These are phyloP conservation scores for Parascotia fuliginaria DNA, from an alignment of 2,888 invertebrate genomes.

Conservation along the genomic window DNA sequence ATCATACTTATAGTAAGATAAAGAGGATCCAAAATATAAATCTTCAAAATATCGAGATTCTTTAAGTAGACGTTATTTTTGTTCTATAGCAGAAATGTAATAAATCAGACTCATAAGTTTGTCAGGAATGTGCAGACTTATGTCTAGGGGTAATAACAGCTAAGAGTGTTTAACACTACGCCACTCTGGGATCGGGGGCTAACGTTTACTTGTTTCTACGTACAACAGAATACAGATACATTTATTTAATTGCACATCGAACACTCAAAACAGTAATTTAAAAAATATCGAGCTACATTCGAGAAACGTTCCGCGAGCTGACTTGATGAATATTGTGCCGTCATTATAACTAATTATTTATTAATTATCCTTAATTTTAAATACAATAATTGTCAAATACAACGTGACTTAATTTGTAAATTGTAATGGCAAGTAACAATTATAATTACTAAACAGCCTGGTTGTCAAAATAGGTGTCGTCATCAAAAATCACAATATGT, in stretches of 20 bases:
- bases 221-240: constrained; percentile 66
- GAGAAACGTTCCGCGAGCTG: constrained; percentile 78
- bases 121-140: constrained; percentile 83
- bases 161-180: constrained; percentile 68
- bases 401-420: constrained; percentile 50
- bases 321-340: constrained; percentile 85
- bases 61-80: constrained; percentile 72
- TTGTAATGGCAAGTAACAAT: constrained; percentile 58
- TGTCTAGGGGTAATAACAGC: constrained; percentile 66
- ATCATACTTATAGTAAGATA: constrained; percentile 78
- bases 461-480: constrained; percentile 39
- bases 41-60: constrained; percentile 81
- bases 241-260: constrained; percentile 60
- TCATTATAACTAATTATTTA: constrained; percentile 59
- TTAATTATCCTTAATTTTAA: constrained; percentile 46
- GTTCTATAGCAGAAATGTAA: constrained; percentile 80
- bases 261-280: constrained; percentile 64
- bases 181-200: constrained; percentile 60
- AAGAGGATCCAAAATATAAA: constrained; percentile 82
- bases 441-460: constrained; percentile 46
- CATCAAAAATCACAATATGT: constrained; percentile 28
- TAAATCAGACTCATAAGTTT: constrained; percentile 79
- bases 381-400: constrained; percentile 48
- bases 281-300: constrained; percentile 77
- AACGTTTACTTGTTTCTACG: constrained; percentile 59